Percentiles rank a stretch among this genome's conserved stretches.
Conservation (phyloP, 1,140 invertebrate genomes). For the Galendromus occidentalis region DNA sequence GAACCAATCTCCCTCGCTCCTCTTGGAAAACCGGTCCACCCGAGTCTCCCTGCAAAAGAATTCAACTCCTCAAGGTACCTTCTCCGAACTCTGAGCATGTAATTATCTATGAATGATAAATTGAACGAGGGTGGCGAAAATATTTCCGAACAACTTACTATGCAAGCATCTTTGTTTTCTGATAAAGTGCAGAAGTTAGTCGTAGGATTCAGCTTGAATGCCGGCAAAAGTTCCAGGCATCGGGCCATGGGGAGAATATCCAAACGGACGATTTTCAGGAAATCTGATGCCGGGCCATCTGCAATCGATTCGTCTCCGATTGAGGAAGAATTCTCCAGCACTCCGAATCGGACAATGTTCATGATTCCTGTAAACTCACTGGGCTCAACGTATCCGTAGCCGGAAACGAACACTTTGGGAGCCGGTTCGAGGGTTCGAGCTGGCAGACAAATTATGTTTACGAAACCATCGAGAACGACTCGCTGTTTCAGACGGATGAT, state of each 20-base stretch:
- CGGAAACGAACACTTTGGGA: not conserved
- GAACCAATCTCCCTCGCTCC: not conserved
- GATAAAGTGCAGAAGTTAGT: not conserved
- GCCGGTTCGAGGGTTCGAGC: not conserved
- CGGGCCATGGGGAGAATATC: not conserved
- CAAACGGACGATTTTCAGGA: not conserved
- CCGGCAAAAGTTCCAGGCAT: not conserved
- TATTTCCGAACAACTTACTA: not conserved
- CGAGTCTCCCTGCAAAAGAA: not conserved
- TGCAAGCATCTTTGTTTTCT: not conserved
- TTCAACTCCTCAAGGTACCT: no score
- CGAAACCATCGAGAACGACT: constrained; percentile 5
- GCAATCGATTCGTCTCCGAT: no score
- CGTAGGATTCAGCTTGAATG: not conserved
- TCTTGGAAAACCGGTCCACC: constrained; percentile 5
- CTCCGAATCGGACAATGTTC: no score
- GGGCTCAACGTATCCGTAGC: not conserved
- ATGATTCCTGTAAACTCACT: not conserved
- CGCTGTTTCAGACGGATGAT: not conserved
- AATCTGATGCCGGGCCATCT: constrained; percentile 3
- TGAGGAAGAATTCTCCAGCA: no score
- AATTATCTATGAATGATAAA: not conserved
- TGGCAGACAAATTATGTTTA: constrained; percentile 4
- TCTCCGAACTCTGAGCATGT: not conserved
- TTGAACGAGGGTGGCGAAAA: not conserved